Conservation (phyloP, 2,113 vertebrate species). For the Corythoichthys haematopterus region DNA sequence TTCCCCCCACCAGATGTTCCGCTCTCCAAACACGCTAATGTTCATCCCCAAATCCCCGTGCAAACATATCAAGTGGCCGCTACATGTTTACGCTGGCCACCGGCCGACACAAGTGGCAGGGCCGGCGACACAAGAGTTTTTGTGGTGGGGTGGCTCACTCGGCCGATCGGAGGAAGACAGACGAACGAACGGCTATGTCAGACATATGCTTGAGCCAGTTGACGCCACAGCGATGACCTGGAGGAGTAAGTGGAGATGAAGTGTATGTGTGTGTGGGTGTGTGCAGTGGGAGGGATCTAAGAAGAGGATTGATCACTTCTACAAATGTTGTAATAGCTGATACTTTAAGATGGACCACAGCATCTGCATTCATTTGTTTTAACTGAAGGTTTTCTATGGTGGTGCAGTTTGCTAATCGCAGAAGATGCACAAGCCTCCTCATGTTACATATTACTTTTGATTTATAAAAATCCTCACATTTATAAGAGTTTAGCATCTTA, state of each 20-base stretch:
- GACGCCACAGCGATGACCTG: constrained; percentile 55
- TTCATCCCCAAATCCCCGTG: constrained; percentile 73
- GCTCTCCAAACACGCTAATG: constrained; percentile 72
- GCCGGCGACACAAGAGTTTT: constrained; percentile 47
- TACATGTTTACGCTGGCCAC: constrained; percentile 62
- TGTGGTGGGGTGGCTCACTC: constrained; percentile 12
- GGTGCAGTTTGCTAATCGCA: background rate
- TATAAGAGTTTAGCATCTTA: background rate
- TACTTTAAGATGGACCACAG: constrained; percentile 46
- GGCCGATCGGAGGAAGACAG: constrained; percentile 21
- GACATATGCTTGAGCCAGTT: constrained; percentile 65
- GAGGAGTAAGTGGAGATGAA: constrained; percentile 49
- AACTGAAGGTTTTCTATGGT: background rate
- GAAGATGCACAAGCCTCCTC: background rate
- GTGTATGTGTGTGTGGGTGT: no score
- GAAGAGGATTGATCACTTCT: constrained; percentile 52
- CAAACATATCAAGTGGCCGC: constrained; percentile 76
- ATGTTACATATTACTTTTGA: background rate
- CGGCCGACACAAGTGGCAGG: constrained; percentile 62
- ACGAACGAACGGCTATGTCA: constrained; percentile 41
- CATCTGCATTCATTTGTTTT: constrained; percentile 47
- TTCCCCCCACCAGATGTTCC: constrained; percentile 79
- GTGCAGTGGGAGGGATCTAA: constrained; percentile 26
- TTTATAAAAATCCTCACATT: background rate
- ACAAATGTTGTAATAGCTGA: constrained; percentile 57